Conservation (phyloP, 2,797 vertebrate species). For the Anisognathus igniventris region DNA sequence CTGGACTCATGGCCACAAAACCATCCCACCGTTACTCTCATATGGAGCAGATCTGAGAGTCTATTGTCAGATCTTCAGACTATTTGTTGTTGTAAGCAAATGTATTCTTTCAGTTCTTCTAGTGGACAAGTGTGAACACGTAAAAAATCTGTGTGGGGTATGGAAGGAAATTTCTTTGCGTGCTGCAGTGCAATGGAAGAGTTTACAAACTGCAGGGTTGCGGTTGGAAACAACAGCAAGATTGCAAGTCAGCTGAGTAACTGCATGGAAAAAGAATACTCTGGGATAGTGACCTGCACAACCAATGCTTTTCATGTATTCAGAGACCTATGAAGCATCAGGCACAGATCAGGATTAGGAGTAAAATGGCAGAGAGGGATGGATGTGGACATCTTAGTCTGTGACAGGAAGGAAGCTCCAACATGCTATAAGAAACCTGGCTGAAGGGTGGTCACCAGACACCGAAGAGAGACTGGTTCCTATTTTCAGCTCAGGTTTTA, state of each 20-base stretch:
- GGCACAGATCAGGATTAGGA: background rate
- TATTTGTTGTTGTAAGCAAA: background rate
- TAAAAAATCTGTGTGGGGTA: fast-evolving
- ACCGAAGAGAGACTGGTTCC: background rate
- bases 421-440: background rate
- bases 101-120: background rate
- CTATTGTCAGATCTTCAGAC: too few relatives aligned
- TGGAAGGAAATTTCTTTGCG: background rate
- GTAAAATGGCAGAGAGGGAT: background rate
- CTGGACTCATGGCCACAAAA: background rate
- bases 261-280: background rate
- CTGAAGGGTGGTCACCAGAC: fast-evolving
- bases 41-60: background rate
- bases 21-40: fast-evolving
- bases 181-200: background rate
- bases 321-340: background rate
- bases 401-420: background rate
- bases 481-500: background rate
- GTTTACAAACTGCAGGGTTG: background rate
- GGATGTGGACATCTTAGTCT: background rate
- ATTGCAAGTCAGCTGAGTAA: background rate
- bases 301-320: background rate
- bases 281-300: background rate
- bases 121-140: background rate
- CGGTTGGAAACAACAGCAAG: background rate